These are phyloP conservation scores for Anomalospiza imberbis DNA, from an alignment of 2,797 vertebrate species.

Conservation along the genomic window DNA sequence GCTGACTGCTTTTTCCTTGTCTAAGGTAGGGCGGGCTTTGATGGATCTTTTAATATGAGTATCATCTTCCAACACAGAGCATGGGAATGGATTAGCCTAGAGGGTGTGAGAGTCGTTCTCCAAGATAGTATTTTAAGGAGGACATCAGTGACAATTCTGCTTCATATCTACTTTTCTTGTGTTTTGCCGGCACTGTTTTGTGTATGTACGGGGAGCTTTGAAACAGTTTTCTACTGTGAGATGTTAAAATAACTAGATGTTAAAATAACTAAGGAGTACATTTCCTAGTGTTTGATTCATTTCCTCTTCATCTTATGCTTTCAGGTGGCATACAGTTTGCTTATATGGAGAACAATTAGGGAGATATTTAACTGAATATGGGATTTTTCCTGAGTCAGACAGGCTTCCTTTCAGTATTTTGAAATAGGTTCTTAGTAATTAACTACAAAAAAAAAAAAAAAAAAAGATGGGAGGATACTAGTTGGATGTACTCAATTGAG, in stretches of 20 bases:
- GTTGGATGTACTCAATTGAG: neutral
- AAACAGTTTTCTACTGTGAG: neutral
- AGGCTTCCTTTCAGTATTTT: neutral
- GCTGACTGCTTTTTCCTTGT: neutral
- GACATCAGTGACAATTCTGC: neutral
- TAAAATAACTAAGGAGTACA: neutral
- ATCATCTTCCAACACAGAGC: constrained; percentile 25
- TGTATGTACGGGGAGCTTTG: neutral
- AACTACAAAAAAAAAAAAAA: neutral
- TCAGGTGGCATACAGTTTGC: neutral
- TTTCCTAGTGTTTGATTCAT: neutral
- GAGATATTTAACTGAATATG: neutral
- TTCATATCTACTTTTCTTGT: neutral
- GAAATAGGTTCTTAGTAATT: neutral
- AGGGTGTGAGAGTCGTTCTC: neutral
- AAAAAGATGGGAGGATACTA: neutral
- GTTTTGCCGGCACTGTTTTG: neutral
- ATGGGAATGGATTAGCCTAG: constrained; percentile 46
- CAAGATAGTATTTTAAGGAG: constrained; percentile 20
- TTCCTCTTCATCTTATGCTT: neutral
- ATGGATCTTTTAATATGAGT: constrained; percentile 54
- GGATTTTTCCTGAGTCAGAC: neutral
- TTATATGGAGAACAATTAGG: neutral
- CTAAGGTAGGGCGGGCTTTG: neutral
- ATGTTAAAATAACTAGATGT: constrained; percentile 14